Evolutionary conservation across 2,797 vertebrate genomes (phyloP).

Genomic region (Microhierax caerulescens): DNA sequence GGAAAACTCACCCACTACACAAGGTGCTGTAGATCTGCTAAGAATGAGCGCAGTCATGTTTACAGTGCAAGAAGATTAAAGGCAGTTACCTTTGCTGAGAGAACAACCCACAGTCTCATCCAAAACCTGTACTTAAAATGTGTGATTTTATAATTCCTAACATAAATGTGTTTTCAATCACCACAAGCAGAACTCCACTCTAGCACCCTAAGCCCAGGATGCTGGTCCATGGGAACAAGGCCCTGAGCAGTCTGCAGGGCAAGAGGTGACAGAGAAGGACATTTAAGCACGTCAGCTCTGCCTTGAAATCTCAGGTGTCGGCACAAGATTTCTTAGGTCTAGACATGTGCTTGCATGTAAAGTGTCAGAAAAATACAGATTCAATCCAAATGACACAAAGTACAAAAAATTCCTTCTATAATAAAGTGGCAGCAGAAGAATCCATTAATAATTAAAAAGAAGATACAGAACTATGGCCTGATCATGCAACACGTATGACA

Average conservation of each 20-base stretch:
- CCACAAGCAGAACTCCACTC: neutral
- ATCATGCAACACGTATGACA: neutral
- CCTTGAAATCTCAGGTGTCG: neutral
- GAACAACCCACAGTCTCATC: neutral
- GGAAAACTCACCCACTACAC: neutral
- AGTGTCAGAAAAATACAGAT: neutral
- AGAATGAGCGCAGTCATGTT: neutral
- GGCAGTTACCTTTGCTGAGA: accelerated
- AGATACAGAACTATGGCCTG: neutral
- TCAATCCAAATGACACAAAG: neutral
- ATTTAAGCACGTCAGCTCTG: neutral
- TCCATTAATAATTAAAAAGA: neutral
- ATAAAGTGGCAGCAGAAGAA: neutral
- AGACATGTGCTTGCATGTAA: neutral
- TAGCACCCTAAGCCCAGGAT: neutral
- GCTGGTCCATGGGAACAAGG: neutral
- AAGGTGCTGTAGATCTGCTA: neutral
- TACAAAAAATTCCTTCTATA: neutral
- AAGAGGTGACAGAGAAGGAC: neutral
- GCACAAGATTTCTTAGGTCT: neutral
- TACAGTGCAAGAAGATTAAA: neutral
- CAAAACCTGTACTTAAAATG: neutral
- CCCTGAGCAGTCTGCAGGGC: neutral
- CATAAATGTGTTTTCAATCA: neutral
- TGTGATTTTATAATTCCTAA: neutral